Evolutionary conservation across 1,140 invertebrate genomes (phyloP).

Genomic region (Galleria mellonella): DNA sequence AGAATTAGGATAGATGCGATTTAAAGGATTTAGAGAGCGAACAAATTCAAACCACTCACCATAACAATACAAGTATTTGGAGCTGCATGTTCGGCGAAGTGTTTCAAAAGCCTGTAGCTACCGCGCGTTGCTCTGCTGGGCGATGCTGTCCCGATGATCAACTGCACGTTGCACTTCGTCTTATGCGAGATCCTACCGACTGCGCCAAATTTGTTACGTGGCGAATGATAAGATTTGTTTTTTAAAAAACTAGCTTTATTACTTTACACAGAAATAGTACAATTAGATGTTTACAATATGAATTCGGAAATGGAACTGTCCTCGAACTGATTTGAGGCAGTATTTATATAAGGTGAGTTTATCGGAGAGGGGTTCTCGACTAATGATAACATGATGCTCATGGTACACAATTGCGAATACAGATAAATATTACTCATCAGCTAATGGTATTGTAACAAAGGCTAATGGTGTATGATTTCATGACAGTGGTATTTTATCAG

Average conservation of each 20-base stretch:
- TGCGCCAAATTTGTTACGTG: slow-evolving; percentile 1
- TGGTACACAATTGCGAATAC: no score
- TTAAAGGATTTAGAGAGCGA: slow-evolving; percentile 2
- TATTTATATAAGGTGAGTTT: no score
- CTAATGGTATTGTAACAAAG: no score
- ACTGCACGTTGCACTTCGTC: neutral
- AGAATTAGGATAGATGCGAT: neutral
- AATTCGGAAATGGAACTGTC: no score
- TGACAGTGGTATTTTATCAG: no score
- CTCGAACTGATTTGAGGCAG: no score
- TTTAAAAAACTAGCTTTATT: neutral
- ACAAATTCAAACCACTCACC: slow-evolving; percentile 15
- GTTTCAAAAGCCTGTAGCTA: slow-evolving; percentile 10
- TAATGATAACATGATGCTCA: no score
- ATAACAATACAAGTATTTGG: slow-evolving; percentile 6
- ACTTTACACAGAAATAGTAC: no score
- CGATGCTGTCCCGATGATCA: neutral
- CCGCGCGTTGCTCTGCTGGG: neutral
- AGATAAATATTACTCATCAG: no score
- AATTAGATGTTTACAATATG: no score
- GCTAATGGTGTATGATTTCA: no score
- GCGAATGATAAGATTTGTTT: neutral
- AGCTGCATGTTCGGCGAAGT: slow-evolving; percentile 8
- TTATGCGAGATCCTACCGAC: neutral
- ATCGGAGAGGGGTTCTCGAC: no score